Conservation (phyloP, 2,113 vertebrate genomes). For the Chrysemys picta region DNA sequence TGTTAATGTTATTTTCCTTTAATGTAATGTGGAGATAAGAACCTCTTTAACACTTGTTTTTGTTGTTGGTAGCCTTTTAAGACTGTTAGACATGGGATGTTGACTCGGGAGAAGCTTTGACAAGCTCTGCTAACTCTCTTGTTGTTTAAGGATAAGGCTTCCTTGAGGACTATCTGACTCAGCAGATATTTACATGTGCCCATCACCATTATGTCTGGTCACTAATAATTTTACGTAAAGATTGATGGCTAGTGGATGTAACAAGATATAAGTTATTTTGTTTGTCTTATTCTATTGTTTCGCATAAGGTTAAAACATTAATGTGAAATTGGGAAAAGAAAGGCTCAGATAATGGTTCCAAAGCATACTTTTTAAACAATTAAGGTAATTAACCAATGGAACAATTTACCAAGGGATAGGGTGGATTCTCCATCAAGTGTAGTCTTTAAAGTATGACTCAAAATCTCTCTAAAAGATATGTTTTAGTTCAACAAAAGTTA, state of each 20-base stretch:
- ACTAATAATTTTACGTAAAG: background rate
- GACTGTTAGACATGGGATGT: background rate
- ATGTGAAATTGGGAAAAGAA: background rate
- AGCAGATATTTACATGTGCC: background rate
- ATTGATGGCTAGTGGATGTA: background rate
- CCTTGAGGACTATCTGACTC: background rate
- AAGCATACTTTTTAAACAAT: background rate
- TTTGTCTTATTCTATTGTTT: background rate
- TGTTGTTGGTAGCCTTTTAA: background rate
- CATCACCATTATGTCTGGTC: background rate
- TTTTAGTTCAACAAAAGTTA: background rate
- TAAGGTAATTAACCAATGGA: background rate
- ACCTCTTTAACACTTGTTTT: background rate
- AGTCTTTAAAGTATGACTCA: background rate
- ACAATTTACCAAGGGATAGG: background rate
- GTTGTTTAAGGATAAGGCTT: background rate
- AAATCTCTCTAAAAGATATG: background rate
- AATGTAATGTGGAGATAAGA: background rate
- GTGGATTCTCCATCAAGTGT: background rate
- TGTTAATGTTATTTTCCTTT: background rate
- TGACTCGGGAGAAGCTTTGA: background rate
- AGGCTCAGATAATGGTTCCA: background rate
- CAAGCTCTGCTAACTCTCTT: background rate
- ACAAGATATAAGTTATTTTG: background rate
- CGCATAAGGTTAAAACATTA: background rate